Base-by-base conservation (phyloP, 2,113 vertebrate genomes). In the Nesogale talazaci region DNA sequence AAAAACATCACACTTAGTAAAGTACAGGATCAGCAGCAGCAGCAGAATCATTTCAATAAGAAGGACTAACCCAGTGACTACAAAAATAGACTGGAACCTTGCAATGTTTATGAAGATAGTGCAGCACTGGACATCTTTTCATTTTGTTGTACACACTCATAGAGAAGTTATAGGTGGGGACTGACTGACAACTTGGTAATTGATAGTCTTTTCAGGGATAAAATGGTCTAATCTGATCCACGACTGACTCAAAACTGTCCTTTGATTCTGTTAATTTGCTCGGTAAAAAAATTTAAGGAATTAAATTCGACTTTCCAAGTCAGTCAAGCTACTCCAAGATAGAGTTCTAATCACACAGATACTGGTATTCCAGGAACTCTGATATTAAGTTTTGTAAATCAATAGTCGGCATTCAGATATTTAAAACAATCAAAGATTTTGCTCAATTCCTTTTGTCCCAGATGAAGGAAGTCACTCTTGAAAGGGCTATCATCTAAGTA, bases 331-430 rank as follows among this genome's bases (percentile, higher is more conserved):
- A 3, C 19, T 70, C 20, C 7, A n/a, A 79, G 25, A 88, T 11
- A 88, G 81, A 79, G 65, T 9, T 0, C 11, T 72, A 77, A 57
- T 78, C 25, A 87, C 9, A 25, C 2, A 83, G 34, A 75, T 22
- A 25, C 11, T 29, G 31, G n/a, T 27, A 36, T 34, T 94, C 56
- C 36, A 82, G 57, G 19, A 91, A 82, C 86, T 92, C 90, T 38
- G 82, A 70, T 17, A 75, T 88, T 8, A 36, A 31, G 11, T 52
- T 93, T 74, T 65, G 52, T 29, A 52, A 4, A 65, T 65, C 25
- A 25, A 8, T 65, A 65, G 10, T 25, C 11, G 25, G 12, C 59
- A 23, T 61, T 61, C 16, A 61, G 59, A 61, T 77, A 52, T 52
- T 10, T 52, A 52, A 52, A 12, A 34, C 46, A 34, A 90, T 36